These are phyloP conservation scores for Himantopus leucocephalus DNA, from an alignment of 2,113 vertebrate genomes.

Conservation along the genomic window DNA sequence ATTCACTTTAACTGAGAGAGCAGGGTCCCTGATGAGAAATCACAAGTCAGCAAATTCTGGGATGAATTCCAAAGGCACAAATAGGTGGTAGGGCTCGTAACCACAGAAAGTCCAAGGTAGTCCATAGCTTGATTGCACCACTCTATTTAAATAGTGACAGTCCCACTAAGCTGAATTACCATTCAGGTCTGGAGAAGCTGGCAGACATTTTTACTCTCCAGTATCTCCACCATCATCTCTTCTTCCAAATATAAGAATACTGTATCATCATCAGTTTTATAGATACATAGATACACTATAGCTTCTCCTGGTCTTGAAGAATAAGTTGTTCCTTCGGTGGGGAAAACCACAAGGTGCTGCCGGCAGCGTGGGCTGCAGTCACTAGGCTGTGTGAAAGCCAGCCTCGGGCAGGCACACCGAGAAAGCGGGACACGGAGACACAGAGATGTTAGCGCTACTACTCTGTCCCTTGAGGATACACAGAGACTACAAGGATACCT, in stretches of 20 bases:
- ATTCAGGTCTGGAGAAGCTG: not conserved
- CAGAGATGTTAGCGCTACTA: fast-evolving
- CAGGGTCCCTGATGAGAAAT: not conserved
- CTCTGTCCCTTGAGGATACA: not conserved
- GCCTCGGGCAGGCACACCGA: not conserved
- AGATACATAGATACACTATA: fast-evolving
- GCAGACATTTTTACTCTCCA: not conserved
- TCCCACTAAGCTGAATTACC: not conserved
- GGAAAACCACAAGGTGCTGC: not conserved
- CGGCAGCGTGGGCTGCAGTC: not conserved
- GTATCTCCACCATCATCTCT: not conserved
- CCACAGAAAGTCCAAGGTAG: not conserved
- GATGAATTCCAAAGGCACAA: constrained; percentile 26
- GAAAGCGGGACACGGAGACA: not conserved
- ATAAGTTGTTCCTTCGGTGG: not conserved
- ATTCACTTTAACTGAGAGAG: not conserved
- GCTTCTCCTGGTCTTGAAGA: not conserved
- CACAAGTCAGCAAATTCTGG: constrained; percentile 15
- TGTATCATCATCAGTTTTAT: not conserved
- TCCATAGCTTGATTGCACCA: not conserved
- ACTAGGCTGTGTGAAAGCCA: not conserved
- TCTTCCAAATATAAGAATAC: not conserved
- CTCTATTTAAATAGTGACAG: not conserved
- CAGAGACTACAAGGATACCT: not conserved
- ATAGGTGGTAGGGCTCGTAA: not conserved